phyloP scores from a whole-genome alignment of 2,888 invertebrate genomes.

The Merodon equestris region DNA sequence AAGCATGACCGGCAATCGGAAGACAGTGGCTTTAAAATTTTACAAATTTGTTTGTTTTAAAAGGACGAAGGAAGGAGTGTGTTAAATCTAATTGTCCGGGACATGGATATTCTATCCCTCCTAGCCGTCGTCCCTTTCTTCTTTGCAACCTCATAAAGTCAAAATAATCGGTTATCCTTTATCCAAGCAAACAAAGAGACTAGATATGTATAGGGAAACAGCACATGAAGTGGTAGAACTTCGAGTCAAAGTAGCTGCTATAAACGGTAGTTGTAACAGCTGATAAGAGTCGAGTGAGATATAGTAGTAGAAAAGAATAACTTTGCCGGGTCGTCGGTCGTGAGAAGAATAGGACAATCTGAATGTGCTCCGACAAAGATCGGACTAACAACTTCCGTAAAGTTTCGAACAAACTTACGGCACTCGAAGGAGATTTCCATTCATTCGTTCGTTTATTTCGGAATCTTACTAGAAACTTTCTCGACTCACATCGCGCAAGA shows the following conservation, averaged over 20 bases:
- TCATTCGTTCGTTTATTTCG: conserved; percentile 31
- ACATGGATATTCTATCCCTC: conserved; percentile 18
- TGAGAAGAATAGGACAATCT: conserved; percentile 38
- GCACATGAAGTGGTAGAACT: neutral
- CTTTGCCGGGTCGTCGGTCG: no score
- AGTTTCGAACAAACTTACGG: conserved; percentile 54
- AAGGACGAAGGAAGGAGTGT: neutral
- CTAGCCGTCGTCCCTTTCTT: conserved; percentile 23
- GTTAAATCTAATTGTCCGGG: neutral
- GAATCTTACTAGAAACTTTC: conserved; percentile 51
- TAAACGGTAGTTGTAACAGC: conserved; percentile 16
- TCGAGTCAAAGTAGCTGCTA: no score
- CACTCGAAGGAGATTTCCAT: conserved; percentile 49
- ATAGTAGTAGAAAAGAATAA: conserved; percentile 34
- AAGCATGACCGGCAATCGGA: neutral
- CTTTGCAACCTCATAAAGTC: conserved; percentile 36
- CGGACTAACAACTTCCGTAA: conserved; percentile 61
- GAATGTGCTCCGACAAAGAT: conserved; percentile 10
- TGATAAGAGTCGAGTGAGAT: conserved; percentile 40
- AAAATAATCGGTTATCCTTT: conserved; percentile 64
- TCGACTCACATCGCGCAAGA: conserved; percentile 14
- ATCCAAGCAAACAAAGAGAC: no score
- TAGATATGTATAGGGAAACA: no score
- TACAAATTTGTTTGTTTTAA: conserved; percentile 33
- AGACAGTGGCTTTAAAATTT: neutral